Percentiles rank a stretch among this genome's conserved stretches.
These are phyloP conservation scores for Papilio polyxenes DNA, from an alignment of 1,140 invertebrate species.

Conservation along the genomic window DNA sequence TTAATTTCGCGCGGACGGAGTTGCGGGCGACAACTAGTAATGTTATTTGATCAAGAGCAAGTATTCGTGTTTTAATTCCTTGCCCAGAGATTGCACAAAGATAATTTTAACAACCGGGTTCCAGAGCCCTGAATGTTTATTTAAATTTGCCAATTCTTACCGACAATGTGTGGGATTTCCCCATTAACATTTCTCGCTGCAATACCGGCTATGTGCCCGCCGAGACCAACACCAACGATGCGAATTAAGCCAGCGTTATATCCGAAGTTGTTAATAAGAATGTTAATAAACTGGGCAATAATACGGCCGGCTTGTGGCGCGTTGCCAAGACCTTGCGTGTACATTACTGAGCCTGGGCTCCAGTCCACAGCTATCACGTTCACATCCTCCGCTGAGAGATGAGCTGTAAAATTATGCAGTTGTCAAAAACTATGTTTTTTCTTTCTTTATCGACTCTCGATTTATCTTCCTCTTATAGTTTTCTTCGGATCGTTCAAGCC, in stretches of 20 bases:
- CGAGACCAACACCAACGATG: conserved; percentile 69
- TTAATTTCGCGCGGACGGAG: too few relatives aligned
- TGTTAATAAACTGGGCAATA: conserved; percentile 63
- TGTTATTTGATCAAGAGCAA: too few relatives aligned
- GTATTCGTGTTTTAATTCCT: too few relatives aligned
- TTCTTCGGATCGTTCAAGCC: too few relatives aligned
- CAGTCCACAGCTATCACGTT: conserved; percentile 72
- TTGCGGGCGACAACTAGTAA: too few relatives aligned
- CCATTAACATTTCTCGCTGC: conserved; percentile 54
- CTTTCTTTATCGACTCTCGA: background rate
- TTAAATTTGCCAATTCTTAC: conserved; percentile 48
- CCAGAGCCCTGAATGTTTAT: too few relatives aligned
- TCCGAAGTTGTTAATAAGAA: conserved; percentile 56
- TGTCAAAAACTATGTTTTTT: background rate
- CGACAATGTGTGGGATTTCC: conserved; percentile 61
- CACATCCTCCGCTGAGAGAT: conserved; percentile 54
- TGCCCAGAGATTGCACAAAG: background rate
- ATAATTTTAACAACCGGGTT: background rate
- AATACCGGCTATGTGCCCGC: conserved; percentile 68
- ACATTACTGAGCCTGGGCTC: conserved; percentile 54
- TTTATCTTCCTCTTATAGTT: background rate
- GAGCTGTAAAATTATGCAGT: conserved; percentile 46
- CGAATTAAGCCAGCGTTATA: conserved; percentile 53
- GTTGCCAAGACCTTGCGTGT: conserved; percentile 59
- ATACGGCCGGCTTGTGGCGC: conserved; percentile 57